Conservation (phyloP, 1,140 invertebrate genomes). For the Hirudo medicinalis region DNA sequence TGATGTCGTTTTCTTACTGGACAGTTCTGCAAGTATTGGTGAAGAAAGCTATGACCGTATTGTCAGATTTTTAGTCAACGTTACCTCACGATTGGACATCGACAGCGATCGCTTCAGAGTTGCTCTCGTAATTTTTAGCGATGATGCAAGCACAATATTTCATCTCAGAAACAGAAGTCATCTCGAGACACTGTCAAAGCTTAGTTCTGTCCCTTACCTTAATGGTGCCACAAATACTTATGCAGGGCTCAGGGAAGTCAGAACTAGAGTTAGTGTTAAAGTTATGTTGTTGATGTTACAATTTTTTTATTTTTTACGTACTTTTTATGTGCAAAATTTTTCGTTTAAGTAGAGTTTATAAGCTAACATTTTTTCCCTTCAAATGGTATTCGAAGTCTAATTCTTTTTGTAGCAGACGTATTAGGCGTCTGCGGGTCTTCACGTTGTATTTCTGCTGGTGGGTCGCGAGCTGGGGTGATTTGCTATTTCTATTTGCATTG, state of each 20-base stretch:
- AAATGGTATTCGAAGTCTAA: neutral
- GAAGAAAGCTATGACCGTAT: conserved; percentile 11
- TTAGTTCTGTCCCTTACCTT: neutral
- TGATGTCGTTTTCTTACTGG: conserved; percentile 20
- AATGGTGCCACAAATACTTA: conserved; percentile 17
- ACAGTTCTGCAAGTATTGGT: conserved; percentile 16
- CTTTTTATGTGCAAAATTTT: neutral
- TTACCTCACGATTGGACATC: conserved; percentile 10
- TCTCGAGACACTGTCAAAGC: neutral
- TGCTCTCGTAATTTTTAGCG: conserved; percentile 3
- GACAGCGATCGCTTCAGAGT: neutral
- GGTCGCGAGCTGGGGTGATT: too few relatives aligned
- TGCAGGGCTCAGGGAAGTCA: conserved; percentile 7
- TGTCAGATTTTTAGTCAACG: conserved; percentile 17
- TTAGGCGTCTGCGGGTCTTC: neutral
- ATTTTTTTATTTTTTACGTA: neutral
- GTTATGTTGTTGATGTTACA: conserved; percentile 1
- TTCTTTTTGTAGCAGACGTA: neutral
- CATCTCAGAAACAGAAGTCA: neutral
- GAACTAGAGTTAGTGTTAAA: conserved; percentile 11
- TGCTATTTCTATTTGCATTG: neutral
- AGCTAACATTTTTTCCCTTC: neutral
- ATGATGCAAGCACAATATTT: neutral
- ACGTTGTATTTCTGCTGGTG: neutral
- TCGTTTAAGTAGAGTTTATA: neutral